Evolutionary conservation across 2,888 invertebrate genomes (phyloP).

Genomic region (Iphiclides podalirius): DNA sequence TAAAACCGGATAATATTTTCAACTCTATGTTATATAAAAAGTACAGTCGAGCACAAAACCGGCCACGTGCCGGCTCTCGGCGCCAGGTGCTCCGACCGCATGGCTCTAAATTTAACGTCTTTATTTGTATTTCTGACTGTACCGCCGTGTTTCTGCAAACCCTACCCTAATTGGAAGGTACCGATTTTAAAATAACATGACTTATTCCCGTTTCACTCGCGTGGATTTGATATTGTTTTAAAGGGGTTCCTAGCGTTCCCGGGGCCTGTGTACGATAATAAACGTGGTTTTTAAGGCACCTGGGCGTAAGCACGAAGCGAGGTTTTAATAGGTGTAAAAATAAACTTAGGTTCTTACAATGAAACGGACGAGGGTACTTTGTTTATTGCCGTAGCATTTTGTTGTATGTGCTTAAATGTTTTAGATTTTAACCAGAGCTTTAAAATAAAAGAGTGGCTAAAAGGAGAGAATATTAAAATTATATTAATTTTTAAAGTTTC

Average conservation of each 20-base stretch:
- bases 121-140: conserved; percentile 74
- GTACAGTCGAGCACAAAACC: conserved; percentile 59
- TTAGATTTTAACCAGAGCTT: too few species aligned
- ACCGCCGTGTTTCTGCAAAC: conserved; percentile 46
- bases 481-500: too few species aligned
- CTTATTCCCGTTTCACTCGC: conserved; percentile 42
- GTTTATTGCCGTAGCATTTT: too few species aligned
- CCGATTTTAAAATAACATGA: conserved; percentile 56
- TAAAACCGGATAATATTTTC: too few species aligned
- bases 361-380: too few species aligned
- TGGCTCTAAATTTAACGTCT: conserved; percentile 76
- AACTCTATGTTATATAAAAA: conserved; percentile 43
- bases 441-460: too few species aligned
- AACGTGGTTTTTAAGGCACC: conserved; percentile 31
- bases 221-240: conserved; percentile 31
- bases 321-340: neutral
- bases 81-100: conserved; percentile 74
- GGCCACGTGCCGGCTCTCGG: conserved; percentile 49
- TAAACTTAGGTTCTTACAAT: neutral
- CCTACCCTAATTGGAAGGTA: conserved; percentile 54
- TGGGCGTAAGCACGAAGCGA: conserved; percentile 2
- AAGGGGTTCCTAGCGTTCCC: conserved; percentile 28
- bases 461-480: too few species aligned
- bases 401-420: too few species aligned
- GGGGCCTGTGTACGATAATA: conserved; percentile 25